Conservation (phyloP, 2,113 vertebrate genomes). For the Gallinago paraguaiae region DNA sequence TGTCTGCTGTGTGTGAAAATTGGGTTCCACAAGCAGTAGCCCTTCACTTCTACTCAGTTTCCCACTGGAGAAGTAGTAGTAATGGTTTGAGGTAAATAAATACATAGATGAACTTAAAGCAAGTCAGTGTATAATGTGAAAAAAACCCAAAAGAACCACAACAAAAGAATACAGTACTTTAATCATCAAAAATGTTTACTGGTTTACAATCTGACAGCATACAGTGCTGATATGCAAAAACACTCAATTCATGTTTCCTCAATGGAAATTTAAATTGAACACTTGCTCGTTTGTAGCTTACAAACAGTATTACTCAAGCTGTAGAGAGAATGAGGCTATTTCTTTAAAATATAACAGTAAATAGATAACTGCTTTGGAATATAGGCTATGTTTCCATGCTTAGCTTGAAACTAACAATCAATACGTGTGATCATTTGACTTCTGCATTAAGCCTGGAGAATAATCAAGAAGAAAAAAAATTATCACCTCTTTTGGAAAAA, state of each 20-base stretch:
- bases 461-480: neutral
- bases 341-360: conserved; percentile 9
- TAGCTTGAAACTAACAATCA: neutral
- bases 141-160: neutral
- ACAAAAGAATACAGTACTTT: neutral
- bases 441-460: neutral
- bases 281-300: conserved; percentile 18
- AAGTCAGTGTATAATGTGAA: fast-evolving
- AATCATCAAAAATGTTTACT: conserved; percentile 20
- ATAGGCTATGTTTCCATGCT: neutral
- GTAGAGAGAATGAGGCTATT: neutral
- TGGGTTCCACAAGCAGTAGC: fast-evolving
- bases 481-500: neutral
- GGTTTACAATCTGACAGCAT: conserved; percentile 40
- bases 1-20: no score
- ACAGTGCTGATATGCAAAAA: neutral
- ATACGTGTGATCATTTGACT: neutral
- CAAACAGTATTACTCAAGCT: conserved; percentile 8
- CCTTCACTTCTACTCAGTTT: neutral
- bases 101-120: fast-evolving
- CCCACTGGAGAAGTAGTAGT: neutral
- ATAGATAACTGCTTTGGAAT: conserved; percentile 8
- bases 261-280: conserved; percentile 37
- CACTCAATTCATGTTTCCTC: conserved; percentile 14
- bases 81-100: neutral